A percentile compares a stretch with the other conserved stretches of the same genome.
These are phyloP conservation scores for Oscheius sp. DNA, from an alignment of 2,888 invertebrate genomes.

Conservation along the genomic window DNA sequence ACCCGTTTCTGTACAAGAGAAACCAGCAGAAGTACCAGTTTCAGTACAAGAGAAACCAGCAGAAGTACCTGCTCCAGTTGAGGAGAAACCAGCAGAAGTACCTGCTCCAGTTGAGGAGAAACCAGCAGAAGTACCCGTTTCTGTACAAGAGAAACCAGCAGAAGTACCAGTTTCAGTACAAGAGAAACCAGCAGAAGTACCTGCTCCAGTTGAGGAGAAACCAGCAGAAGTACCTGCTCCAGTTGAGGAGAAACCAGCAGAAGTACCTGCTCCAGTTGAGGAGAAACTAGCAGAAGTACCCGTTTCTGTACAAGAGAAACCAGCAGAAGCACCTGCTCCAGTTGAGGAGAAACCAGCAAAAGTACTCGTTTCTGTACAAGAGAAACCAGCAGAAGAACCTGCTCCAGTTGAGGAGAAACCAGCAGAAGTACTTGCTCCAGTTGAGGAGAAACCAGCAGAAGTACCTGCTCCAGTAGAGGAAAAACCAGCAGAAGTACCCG, in stretches of 20 bases:
- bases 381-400: neutral
- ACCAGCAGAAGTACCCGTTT: neutral
- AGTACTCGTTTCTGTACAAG: neutral
- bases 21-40: neutral
- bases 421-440: neutral
- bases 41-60: neutral
- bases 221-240: neutral
- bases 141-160: neutral
- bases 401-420: conserved; percentile 1
- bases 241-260: neutral
- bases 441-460: neutral
- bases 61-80: neutral
- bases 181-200: neutral
- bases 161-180: neutral
- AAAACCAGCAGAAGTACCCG: neutral
- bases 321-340: neutral
- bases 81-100: neutral
- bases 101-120: conserved; percentile 3
- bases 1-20: neutral
- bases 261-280: neutral
- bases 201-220: neutral
- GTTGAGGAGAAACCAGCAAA: neutral
- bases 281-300: neutral
- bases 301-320: neutral
- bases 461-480: neutral